A percentile compares a stretch with the other conserved stretches of the same genome.
Conservation (phyloP, 2,113 vertebrate genomes). For the Ceyx margarethae region DNA sequence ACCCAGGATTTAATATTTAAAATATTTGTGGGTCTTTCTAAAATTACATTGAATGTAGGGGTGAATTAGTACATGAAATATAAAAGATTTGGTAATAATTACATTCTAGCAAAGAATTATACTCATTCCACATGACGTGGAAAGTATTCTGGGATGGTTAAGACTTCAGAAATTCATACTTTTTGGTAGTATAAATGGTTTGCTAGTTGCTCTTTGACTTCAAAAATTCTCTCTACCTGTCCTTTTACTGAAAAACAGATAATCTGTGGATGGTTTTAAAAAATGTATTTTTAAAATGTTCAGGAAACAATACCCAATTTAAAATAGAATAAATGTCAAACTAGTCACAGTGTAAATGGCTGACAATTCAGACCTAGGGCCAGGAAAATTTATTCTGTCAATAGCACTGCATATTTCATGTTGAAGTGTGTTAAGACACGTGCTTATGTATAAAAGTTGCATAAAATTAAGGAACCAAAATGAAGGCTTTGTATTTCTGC, state of each 20-base stretch:
- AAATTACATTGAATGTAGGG: background rate
- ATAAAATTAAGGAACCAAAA: background rate
- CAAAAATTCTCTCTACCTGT: background rate
- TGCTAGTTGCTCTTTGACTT: background rate
- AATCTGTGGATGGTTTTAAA: background rate
- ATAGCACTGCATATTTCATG: conserved; percentile 24
- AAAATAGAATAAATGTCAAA: background rate
- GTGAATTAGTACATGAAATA: background rate
- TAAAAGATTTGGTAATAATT: background rate
- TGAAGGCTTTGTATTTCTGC: background rate
- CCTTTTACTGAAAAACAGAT: background rate
- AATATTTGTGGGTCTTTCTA: background rate
- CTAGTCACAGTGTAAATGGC: background rate
- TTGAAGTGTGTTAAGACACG: background rate
- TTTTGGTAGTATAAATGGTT: background rate
- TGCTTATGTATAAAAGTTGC: background rate
- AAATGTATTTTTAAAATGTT: background rate
- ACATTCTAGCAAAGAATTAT: background rate
- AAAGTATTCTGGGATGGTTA: background rate
- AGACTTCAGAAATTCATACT: background rate
- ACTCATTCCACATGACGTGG: background rate
- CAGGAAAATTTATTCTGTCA: background rate
- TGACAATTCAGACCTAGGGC: background rate
- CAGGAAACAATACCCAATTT: background rate
- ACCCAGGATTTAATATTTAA: background rate